These are phyloP conservation scores for Pogonophryne albipinna DNA, from an alignment of 2,797 vertebrate species.

Conservation along the genomic window DNA sequence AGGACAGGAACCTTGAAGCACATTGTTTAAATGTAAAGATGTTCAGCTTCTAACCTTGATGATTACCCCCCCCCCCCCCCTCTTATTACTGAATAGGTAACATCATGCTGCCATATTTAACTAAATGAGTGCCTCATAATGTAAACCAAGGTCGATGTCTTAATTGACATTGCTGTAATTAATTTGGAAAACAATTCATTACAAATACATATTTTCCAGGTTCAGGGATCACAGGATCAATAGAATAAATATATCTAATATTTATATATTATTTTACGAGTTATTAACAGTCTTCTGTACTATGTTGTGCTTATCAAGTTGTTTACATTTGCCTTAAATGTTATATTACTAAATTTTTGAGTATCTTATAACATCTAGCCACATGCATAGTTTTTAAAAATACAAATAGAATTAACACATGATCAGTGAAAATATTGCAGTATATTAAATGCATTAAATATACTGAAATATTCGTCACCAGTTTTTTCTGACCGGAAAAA, in stretches of 20 bases:
- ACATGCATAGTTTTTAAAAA: background rate
- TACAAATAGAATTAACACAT: no score
- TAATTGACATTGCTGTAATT: background rate
- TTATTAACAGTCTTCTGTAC: no score
- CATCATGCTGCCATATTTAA: constrained; percentile 21
- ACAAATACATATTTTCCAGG: no score
- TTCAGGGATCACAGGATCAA: no score
- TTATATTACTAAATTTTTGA: no score
- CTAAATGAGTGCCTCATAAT: background rate
- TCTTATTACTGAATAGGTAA: constrained; percentile 43
- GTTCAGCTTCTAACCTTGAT: constrained; percentile 56
- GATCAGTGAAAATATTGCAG: no score
- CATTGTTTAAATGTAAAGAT: constrained; percentile 71
- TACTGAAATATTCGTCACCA: background rate
- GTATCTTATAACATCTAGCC: background rate
- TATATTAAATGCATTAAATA: background rate
- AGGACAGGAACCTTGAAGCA: constrained; percentile 65
- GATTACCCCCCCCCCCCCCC: constrained; percentile 32
- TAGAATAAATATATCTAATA: no score
- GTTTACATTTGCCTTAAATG: no score
- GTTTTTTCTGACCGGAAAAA: background rate
- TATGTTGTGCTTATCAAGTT: background rate
- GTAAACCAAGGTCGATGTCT: constrained; percentile 12
- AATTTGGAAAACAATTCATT: background rate
- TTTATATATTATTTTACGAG: no score